Evolutionary conservation across 2,797 vertebrate species (phyloP), one percentile per base, ranked within the genome.

Genomic region (Channallabes apus): DNA sequence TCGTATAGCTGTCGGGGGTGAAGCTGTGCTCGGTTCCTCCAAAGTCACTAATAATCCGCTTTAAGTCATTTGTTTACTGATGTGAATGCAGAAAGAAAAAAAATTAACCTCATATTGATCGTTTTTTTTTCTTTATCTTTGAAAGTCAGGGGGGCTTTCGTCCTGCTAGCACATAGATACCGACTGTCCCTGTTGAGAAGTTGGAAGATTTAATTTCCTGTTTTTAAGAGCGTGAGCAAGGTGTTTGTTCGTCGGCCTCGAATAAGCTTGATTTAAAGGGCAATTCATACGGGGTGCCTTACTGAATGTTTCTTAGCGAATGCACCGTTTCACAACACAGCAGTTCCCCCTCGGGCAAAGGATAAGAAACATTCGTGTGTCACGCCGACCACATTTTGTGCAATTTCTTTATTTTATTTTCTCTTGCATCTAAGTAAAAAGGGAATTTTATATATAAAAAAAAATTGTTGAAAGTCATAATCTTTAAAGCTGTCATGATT

Each of bases 141-240:
- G 32, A 59, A 61, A 61, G 29, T 5, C 54, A 58, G 54, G 9
- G 7, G 20, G 75, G 29, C 9, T 54, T 64, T 64, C n/a, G 59
- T 58, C 14, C 22, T 38, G 18, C 76, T n/a, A 17, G 35, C 59
- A 1, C 15, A n/a, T 64, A 27, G 77, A 41, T n/a, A 46, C 35
- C 59, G 20, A 61, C 6, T 3, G 1, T 0, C 12, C 24, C 24
- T 64, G 24, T 64, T 9, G 59, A 64, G 77, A 35, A 46, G 59
- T 27, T 46, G 46, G 56, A 77, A 22, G 24, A 65, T 65, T 65
- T 80, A 5, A 80, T 80, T 80, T 80, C 61, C 61, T 29, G n/a
- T n/a, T 20, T 20, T 29, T 51, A 14, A 29, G 8, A 18, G 59
- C 27, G 15, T n/a, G 2, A 46, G 56, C 32, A 79, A 79, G 76